These are phyloP conservation scores for Sphaerophoria rueppellii DNA, from an alignment of 2,888 invertebrate genomes.

Conservation along the genomic window DNA sequence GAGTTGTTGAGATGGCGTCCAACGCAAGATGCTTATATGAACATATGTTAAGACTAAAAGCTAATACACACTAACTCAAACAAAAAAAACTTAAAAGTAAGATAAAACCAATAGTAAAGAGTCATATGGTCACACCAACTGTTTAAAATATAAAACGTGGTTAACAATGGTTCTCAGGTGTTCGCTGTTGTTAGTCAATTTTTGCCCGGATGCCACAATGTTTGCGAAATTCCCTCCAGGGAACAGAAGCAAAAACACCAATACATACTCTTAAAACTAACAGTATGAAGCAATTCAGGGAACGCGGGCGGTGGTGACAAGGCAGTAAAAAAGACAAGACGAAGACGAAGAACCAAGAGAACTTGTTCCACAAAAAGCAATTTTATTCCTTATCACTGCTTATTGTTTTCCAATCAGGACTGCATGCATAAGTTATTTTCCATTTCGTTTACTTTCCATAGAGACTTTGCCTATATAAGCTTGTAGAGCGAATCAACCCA, in stretches of 20 bases:
- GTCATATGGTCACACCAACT: slow-evolving; percentile 5
- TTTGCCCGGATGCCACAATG: slow-evolving; percentile 53
- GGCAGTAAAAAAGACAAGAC: not conserved
- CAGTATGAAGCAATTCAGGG: not conserved
- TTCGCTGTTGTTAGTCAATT: slow-evolving; percentile 37
- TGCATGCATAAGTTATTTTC: slow-evolving; percentile 73
- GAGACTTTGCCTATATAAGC: not conserved
- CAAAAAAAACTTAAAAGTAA: no score
- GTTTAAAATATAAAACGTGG: slow-evolving; percentile 3
- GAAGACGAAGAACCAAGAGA: slow-evolving; percentile 28
- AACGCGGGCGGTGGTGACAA: not conserved
- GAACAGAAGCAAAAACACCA: slow-evolving; percentile 5
- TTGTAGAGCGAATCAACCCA: slow-evolving; percentile 13
- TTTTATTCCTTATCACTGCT: slow-evolving; percentile 72
- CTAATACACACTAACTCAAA: no score
- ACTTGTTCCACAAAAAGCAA: slow-evolving; percentile 59
- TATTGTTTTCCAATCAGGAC: slow-evolving; percentile 73
- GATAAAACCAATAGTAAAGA: not conserved
- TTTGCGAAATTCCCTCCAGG: slow-evolving; percentile 52
- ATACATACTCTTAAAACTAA: not conserved
- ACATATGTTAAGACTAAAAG: no score
- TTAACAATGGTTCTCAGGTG: slow-evolving; percentile 46
- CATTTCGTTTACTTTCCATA: slow-evolving; percentile 65
- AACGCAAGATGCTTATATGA: no score
- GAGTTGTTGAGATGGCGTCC: no score